Evolutionary conservation across 92 coral and sea anemone genomes (phyloP).

Genomic region (Phenganax subtilis): DNA sequence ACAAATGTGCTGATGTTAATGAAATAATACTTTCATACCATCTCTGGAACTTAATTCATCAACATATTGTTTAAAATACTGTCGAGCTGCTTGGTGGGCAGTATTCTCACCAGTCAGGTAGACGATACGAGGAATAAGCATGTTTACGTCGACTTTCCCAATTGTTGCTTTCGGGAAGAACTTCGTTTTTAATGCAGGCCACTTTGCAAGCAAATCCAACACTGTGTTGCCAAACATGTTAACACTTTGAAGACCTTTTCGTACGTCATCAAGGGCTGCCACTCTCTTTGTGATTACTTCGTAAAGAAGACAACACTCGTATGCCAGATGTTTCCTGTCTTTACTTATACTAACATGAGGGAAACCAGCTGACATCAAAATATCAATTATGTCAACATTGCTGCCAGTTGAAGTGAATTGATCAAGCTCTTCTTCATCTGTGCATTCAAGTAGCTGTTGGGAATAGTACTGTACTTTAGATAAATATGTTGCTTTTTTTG

Average conservation of each 20-base stretch:
- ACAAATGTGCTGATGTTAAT: no score
- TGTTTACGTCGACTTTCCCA: background rate
- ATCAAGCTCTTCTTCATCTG: background rate
- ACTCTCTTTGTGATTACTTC: conserved; percentile 40
- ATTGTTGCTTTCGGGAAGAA: conserved; percentile 24
- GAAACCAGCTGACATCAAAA: conserved; percentile 33
- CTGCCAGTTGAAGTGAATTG: background rate
- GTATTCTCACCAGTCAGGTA: no score
- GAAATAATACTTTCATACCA: no score
- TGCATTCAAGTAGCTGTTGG: no score
- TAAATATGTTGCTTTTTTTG: no score
- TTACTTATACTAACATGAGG: conserved; percentile 32
- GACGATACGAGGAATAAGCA: no score
- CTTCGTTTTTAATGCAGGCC: conserved; percentile 5
- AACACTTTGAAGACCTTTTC: conserved; percentile 34
- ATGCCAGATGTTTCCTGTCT: conserved; percentile 27
- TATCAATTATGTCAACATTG: conserved; percentile 13
- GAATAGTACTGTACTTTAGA: no score
- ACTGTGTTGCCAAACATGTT: conserved; percentile 32
- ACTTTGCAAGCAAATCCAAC: conserved; percentile 28
- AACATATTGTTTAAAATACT: no score
- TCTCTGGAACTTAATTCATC: no score
- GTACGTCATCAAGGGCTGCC: conserved; percentile 36
- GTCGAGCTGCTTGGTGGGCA: no score
- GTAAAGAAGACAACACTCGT: conserved; percentile 30